Base-by-base conservation (phyloP, 2,888 invertebrate genomes). In the Cremastinae sp. region DNA sequence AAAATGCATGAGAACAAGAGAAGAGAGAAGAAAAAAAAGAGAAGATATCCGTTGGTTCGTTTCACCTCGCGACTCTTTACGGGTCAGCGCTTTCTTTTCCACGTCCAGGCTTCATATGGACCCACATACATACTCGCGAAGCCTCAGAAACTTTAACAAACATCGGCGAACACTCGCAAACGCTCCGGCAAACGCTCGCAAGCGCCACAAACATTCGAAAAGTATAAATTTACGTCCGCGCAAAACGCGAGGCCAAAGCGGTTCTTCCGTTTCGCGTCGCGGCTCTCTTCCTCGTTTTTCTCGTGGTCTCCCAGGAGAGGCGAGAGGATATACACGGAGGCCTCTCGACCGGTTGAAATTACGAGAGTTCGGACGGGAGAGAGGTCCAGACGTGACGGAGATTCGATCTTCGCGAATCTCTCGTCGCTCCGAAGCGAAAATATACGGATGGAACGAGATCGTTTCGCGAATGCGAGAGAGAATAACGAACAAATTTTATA, bases 41-140 rank as follows among this genome's bases (percentile, higher is more conserved):
- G 58, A 39, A 59, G 41, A 43, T 64, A 56, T 61, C 53, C 47
- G 64, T 35, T 75, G 53, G 58, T 55, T 69, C 72, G 69, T 78
- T 78, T 75, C 75, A 78, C 75, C 78, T 78, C 73, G 68, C 65
- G 61, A 72, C 64, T 75, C 68, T 55, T 41, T 62, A 56, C 70
- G 66, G 78, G 75, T 78, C 78, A 78, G 73, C 75, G 78, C 78
- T 78, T 78, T 78, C 78, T 69, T 78, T 78, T 74, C 73, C 49
- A 72, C 61, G 71, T 72, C 51, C 68, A 74, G 35, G 8, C 41
- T 9, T 16, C 66, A 47, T 37, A 55, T 39, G 65, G 8, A 51
- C 18, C 47, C 55, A 18, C 14, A 51, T 5, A 62, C 56, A 71
- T 8, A 55, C 47, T 22, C 12, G 35, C n/a, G 55, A 14, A 56